Base-by-base conservation (phyloP, 2,797 vertebrate species). In the Lepilemur septentrionalis region DNA sequence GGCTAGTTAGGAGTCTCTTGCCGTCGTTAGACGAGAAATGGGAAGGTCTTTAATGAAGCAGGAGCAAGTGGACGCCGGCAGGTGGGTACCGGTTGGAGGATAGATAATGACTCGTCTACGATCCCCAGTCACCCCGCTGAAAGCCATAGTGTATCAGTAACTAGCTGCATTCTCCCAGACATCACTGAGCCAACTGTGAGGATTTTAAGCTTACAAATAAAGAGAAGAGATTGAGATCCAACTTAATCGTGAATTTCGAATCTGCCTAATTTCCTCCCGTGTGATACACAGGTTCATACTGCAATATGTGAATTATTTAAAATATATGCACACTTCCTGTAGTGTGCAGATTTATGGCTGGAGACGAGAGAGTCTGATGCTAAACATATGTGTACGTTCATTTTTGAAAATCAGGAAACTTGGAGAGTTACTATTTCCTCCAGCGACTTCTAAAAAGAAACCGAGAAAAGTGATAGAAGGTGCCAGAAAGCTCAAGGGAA, bases 401-500 rank as follows among this genome's bases (percentile, higher is more conserved):
- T 88, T 95, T 95, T 93, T 83, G 76, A 94, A 82, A 96, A 93
- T 65, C 38, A 61, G 89, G 87, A 93, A 97, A 88, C n/a, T 76
- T 76, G 61, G 38, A 92, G 89, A 30, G 41, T 91, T 96, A 38
- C 18, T 96, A 14, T 97, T 95, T 97, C 95, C 96, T 97, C n/a
- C 17, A 97, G 0, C 46, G 88, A 89, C 89, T 97, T 98, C 92
- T 93, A 96, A 80, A 52, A 52, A 80, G 67, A 92, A 90, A 67
- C 55, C 32, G 12, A 38, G 46, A 35, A 81, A 95, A 94, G 30
- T 95, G 91, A 91, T 80, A 75, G 80, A 88, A 57, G 86, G 88
- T 91, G 35, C 93, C 93, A n/a, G 78, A 97, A 97, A 97, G 35
- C 94, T 97, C 97, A 93, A 1, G 7, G 95, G 88, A 97, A 88